Evolutionary conservation across 2,113 vertebrate species (phyloP).

Genomic region (Bubo scandiacus): DNA sequence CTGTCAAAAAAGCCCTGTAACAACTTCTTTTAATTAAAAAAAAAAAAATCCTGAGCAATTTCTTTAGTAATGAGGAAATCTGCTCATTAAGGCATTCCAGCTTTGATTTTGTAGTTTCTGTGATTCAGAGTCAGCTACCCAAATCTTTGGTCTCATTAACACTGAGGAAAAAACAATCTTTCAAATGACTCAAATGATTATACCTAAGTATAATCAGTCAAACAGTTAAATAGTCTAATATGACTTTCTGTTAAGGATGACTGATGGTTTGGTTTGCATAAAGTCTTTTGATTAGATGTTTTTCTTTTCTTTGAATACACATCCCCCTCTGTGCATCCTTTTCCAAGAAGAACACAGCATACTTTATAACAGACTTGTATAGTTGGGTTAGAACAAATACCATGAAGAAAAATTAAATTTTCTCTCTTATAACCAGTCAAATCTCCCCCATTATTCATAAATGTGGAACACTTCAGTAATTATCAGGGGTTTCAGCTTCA

Average conservation of each 20-base stretch:
- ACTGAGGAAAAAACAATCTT: not conserved
- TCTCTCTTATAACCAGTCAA: not conserved
- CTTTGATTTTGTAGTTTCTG: slow-evolving; percentile 6
- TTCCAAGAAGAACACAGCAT: not conserved
- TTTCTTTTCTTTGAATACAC: not conserved
- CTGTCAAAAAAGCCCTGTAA: not conserved
- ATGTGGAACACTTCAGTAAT: not conserved
- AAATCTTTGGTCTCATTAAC: not conserved
- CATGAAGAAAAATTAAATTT: not conserved
- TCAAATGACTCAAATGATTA: not conserved
- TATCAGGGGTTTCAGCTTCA: not conserved
- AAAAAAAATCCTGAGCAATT: not conserved
- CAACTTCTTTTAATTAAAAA: not conserved
- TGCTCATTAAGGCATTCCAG: not conserved
- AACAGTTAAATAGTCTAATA: not conserved
- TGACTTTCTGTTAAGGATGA: not conserved
- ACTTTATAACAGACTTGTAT: not conserved
- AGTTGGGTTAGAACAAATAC: not conserved
- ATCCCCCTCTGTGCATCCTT: not conserved
- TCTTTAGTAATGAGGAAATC: not conserved
- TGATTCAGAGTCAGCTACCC: not conserved
- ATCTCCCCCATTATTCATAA: not conserved
- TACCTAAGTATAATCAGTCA: not conserved
- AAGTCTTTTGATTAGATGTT: not conserved
- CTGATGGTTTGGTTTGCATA: not conserved